Conservation (phyloP, 2,888 invertebrate species). For the Hydropsyche betteni region DNA sequence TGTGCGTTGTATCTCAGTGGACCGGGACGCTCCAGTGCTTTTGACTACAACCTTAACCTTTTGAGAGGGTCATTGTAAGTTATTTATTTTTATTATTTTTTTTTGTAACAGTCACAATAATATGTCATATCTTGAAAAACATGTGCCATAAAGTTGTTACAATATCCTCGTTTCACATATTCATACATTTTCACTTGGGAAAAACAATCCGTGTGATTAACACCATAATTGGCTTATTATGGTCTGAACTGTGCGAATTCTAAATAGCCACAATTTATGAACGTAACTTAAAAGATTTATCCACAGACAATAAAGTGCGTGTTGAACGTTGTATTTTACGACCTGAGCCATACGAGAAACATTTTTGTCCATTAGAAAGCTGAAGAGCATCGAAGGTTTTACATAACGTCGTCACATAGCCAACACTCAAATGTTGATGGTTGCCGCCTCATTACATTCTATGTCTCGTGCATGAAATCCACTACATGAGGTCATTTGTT, state of each 20-base stretch:
- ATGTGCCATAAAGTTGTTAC: no score
- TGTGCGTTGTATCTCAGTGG: conserved; percentile 83
- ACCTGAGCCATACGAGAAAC: background rate
- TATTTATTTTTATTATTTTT: conserved; percentile 46
- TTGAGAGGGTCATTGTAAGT: conserved; percentile 84
- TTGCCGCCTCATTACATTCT: conserved; percentile 30
- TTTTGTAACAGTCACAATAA: background rate
- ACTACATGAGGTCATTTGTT: conserved; percentile 19
- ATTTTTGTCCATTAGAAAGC: conserved; percentile 38
- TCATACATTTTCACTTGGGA: no score
- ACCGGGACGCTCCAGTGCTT: conserved; percentile 81
- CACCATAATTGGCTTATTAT: no score
- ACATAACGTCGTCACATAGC: conserved; percentile 34
- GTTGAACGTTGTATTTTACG: no score
- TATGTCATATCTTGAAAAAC: no score
- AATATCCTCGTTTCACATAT: no score
- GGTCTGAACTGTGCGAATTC: no score
- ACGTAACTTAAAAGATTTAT: no score
- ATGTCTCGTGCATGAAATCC: background rate
- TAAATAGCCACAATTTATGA: no score
- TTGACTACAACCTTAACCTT: conserved; percentile 86
- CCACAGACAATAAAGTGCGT: no score
- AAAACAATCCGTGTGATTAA: no score
- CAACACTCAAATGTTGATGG: background rate
- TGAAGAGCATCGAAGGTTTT: conserved; percentile 32